Base-by-base conservation (phyloP, 2,797 vertebrate genomes). In the Gouania willdenowi region DNA sequence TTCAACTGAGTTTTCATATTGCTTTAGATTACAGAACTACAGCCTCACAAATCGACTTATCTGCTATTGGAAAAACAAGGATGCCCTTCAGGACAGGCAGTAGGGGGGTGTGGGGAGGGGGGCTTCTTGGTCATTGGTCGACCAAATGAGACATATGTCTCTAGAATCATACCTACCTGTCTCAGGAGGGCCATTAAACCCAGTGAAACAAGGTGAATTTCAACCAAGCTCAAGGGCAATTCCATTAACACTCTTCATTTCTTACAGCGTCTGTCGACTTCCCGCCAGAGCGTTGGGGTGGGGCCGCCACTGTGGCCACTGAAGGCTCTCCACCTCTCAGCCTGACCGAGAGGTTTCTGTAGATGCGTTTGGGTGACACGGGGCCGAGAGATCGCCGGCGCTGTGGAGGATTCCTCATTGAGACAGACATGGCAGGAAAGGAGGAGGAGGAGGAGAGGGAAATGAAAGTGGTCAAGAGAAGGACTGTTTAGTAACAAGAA, bases 351-450 rank as follows among this genome's bases (percentile, higher is more conserved):
- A 91, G 80, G 64, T 86, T 89, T 45, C 89, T 85, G 38, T 91
- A 91, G 65, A 91, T 64, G 36, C 87, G 86, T 42, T 90, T 91
- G n/a, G 88, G 80, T 0, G 84, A 89, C 36, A 89, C 85, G 0
- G 88, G 83, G 35, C 86, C 87, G 16, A 89, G 59, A 16, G 87
- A 89, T 26, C 79, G 84, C 28, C 81, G 81, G 28, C 86, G 83
- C 71, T 83, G 86, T 2, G 75, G 77, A 5, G 69, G 74, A 56
- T 83, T 81, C 75, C 75, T 85, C 69, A 67, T 47, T 5, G 79
- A 79, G 19, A 81, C 57, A 32, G 82, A 82, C 84, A 88, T 87
- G 75, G 41, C 59, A 59, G 35, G 16, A 48, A 22, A 38, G 26
- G 2, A 7, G 12, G 27, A 26, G n/a, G 1, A 8, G 32, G 25